Evolutionary conservation across 2,888 invertebrate genomes (phyloP), one percentile per base, ranked within the genome.

Genomic region (Bugulina stolonifera): DNA sequence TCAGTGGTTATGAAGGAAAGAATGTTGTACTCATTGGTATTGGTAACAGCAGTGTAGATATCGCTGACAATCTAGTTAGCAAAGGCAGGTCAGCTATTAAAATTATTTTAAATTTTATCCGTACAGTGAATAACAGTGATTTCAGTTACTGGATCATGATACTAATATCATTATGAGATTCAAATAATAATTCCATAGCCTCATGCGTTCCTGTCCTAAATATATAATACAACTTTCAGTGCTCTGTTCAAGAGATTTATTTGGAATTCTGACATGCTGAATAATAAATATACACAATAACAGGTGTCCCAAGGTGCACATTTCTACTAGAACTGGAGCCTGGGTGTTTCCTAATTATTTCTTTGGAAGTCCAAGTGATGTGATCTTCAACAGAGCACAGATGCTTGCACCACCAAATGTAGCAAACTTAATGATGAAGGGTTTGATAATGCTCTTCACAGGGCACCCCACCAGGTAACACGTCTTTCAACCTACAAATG

Each of bases 31-130:
- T 82, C 5, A 80, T 82, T 55, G 82, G 82, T 25, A 81, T 82
- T 69, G 82, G 82, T 1, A 82, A 82, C 79, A 81, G 81, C 75
- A 81, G 80, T 43, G 80, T 82, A 5, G 82, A 82, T 76, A 79
- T 74, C 0, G 82, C 81, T 3, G 78, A 77, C 0, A 77, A 81
- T 73, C 79, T 79, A 76, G 80, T 79, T 18, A 75, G 78, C 64
- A 76, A 75, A n/a, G 81, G 81, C 29, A 79, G 79, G 80, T 81
- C 27, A 34, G 35, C 32, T n/a, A n/a, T n/a, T n/a, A n/a, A n/a
- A n/a, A n/a, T n/a, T n/a, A n/a, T n/a, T n/a, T n/a, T n/a, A n/a
- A n/a, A n/a, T n/a, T n/a, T n/a, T n/a, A n/a, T n/a, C n/a, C n/a
- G n/a, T n/a, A n/a, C n/a, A n/a, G n/a, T n/a, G n/a, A n/a, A n/a